These are phyloP conservation scores for Myotis pilosus DNA, from an alignment of 2,797 vertebrate species.

Conservation along the genomic window DNA sequence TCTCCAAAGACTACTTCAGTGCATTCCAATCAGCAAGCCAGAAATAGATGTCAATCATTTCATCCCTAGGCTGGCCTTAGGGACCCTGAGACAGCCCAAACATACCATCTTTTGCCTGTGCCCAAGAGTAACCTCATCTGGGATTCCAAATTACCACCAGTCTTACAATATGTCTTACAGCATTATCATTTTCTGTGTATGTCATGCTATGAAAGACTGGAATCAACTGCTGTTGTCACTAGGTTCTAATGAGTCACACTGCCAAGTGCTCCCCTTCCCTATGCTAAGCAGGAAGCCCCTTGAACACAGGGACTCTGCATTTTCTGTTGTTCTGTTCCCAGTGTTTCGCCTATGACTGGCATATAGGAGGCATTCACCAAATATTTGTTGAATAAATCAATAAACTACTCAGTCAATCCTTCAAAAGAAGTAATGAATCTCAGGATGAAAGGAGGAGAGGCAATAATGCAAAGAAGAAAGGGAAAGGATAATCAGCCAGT, in stretches of 20 bases:
- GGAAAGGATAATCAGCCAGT: not conserved
- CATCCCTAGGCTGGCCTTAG: not conserved
- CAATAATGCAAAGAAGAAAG: not conserved
- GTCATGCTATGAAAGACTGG: not conserved
- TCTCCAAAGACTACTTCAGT: not conserved
- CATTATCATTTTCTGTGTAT: not conserved
- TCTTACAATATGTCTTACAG: not conserved
- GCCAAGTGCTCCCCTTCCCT: fast-evolving
- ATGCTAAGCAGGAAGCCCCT: not conserved
- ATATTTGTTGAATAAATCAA: conserved; percentile 15
- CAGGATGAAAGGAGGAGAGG: conserved; percentile 6
- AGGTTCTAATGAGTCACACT: not conserved
- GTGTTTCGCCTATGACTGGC: not conserved
- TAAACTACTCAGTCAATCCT: not conserved
- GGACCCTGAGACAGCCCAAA: not conserved
- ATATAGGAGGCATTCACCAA: not conserved
- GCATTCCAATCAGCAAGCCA: not conserved
- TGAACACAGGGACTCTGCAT: not conserved
- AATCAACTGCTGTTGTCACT: not conserved
- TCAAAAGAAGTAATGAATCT: conserved; percentile 27
- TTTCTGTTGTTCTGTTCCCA: not conserved
- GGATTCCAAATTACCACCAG: not conserved
- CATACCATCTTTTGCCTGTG: not conserved
- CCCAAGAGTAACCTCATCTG: not conserved
- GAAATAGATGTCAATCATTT: not conserved